Evolutionary conservation across 37 sponge, comb jelly and placozoan species (phyloP).

Genomic region (Lycopodina hypogea): DNA sequence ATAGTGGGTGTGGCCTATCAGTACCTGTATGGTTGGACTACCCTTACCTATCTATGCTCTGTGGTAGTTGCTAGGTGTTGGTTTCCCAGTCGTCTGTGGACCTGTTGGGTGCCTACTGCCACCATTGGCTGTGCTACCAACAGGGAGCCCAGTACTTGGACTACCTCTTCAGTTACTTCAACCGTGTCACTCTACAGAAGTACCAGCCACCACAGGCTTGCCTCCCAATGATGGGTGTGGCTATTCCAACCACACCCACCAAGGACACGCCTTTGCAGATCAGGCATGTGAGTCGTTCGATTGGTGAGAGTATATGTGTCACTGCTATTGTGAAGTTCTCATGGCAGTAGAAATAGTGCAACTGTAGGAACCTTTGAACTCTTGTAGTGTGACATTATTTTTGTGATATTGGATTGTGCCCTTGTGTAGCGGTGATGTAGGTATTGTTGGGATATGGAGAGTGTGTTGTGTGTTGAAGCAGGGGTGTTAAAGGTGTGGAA

Average conservation of each 20-base stretch:
- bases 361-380: no score
- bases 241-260: neutral
- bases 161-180: conserved; percentile 63
- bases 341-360: no score
- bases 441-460: neutral
- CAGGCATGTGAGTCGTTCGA: conserved; percentile 29
- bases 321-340: neutral
- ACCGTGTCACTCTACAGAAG: conserved; percentile 36
- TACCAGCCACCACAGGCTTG: neutral
- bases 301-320: neutral
- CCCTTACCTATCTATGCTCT: neutral
- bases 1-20: no score
- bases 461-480: neutral
- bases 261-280: conserved; percentile 48
- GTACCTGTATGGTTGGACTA: neutral
- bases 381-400: neutral
- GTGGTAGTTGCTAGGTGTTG: neutral
- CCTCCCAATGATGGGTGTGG: conserved; percentile 23
- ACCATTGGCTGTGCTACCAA: conserved; percentile 65
- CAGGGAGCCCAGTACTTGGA: conserved; percentile 53
- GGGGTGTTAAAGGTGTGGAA: conserved; percentile 53
- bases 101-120: conserved; percentile 25
- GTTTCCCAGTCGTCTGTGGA: neutral
- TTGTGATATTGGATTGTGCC: no score
- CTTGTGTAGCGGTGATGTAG: no score